These are phyloP conservation scores for Cassiopea xamachana DNA, from an alignment of 30 jellyfish, hydroid and myxozoan genomes.

Conservation along the genomic window DNA sequence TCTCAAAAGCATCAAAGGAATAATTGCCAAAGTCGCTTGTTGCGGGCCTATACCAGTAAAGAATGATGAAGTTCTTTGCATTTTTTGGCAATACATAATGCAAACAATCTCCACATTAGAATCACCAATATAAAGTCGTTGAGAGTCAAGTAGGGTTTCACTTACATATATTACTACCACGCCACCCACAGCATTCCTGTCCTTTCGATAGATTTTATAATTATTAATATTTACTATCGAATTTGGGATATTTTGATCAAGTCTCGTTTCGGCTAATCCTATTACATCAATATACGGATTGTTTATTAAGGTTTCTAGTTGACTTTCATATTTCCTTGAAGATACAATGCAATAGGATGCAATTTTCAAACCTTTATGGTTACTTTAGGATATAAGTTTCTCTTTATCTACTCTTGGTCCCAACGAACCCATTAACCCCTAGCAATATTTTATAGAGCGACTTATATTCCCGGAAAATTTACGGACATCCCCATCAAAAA, in stretches of 20 bases:
- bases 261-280: conserved; percentile 44
- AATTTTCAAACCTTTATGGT: conserved; percentile 41
- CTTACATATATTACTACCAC: conserved; percentile 17
- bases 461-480: conserved; percentile 14
- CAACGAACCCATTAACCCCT: conserved; percentile 2
- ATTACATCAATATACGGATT: conserved; percentile 30
- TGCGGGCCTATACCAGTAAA: conserved; percentile 37
- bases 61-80: conserved; percentile 15
- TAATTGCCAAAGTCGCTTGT: not conserved
- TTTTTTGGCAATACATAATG: not conserved
- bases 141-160: conserved; percentile 42
- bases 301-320: conserved; percentile 8
- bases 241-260: conserved; percentile 13
- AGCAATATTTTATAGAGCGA: not conserved
- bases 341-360: conserved; percentile 44
- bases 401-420: conserved; percentile 15
- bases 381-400: not conserved
- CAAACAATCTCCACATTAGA: conserved; percentile 32
- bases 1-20: conserved; percentile 24
- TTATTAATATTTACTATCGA: conserved; percentile 17
- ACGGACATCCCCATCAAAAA: not conserved
- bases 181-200: conserved; percentile 32
- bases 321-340: conserved; percentile 4
- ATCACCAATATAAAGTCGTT: conserved; percentile 13
- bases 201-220: conserved; percentile 51